phyloP scores from a whole-genome alignment of 2,797 vertebrate genomes.

The Orientallactaga sibirica region DNA sequence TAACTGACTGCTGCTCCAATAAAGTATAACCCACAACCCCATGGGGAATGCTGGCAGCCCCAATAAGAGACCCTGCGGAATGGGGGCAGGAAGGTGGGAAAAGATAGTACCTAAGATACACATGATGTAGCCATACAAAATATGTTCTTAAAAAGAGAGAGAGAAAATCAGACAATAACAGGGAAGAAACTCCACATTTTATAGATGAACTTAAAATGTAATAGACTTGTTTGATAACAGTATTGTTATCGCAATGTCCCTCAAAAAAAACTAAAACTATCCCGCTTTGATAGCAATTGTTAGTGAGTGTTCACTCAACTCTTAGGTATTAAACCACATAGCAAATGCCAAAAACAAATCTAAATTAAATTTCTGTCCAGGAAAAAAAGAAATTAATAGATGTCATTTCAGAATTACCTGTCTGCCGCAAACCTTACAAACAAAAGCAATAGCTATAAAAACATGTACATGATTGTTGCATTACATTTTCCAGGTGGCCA shows the following conservation, averaged over 20 bases:
- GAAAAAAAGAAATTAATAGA: constrained; percentile 51
- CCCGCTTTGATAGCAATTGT: constrained; percentile 46
- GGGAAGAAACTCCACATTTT: constrained; percentile 16
- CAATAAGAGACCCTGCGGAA: too few species aligned
- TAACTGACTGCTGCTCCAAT: too few species aligned
- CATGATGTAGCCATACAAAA: too few species aligned
- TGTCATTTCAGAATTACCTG: constrained; percentile 89
- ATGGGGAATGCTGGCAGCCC: too few species aligned
- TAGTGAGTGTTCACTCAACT: constrained; percentile 66
- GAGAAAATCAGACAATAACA: constrained; percentile 72
- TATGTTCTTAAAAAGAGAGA: constrained; percentile 84
- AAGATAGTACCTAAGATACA: too few species aligned
- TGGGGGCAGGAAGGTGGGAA: too few species aligned
- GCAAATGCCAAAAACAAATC: constrained; percentile 73
- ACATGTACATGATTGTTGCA: constrained; percentile 91
- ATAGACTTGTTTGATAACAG: constrained; percentile 53
- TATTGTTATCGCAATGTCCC: constrained; percentile 68
- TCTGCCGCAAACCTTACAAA: constrained; percentile 89
- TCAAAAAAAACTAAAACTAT: constrained; percentile 71
- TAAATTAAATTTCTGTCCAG: constrained; percentile 79
- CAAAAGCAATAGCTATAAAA: constrained; percentile 89
- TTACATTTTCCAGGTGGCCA: constrained; percentile 98
- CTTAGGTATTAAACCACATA: constrained; percentile 64
- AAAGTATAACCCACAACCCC: too few species aligned
- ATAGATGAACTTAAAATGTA: constrained; percentile 79